These are phyloP conservation scores for Helogale parvula DNA, from an alignment of 2,113 vertebrate genomes.

Conservation along the genomic window DNA sequence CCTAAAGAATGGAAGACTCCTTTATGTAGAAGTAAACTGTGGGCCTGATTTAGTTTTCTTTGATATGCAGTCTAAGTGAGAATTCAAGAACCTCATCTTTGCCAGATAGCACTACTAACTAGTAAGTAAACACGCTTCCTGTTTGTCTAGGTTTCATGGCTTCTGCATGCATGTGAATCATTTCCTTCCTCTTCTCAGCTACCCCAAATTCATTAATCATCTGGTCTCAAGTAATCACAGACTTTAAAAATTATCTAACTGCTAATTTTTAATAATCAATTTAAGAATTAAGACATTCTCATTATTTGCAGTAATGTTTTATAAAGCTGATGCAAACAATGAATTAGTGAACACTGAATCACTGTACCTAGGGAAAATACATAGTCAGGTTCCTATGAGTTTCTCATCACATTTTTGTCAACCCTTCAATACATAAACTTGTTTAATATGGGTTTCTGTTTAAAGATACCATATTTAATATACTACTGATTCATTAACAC, in stretches of 20 bases:
- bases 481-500: neutral
- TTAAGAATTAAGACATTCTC: neutral
- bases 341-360: neutral
- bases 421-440: neutral
- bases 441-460: neutral
- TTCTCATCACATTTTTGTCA: constrained; percentile 13
- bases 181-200: constrained; percentile 49
- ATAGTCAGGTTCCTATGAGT: neutral
- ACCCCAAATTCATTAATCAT: neutral
- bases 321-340: neutral
- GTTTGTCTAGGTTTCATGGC: constrained; percentile 9
- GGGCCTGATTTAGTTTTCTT: constrained; percentile 4
- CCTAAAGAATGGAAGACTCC: neutral
- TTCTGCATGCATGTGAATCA: neutral
- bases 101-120: neutral
- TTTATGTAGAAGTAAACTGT: neutral
- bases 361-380: neutral
- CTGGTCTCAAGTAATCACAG: neutral
- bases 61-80: neutral
- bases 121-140: constrained; percentile 12
- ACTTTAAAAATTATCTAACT: neutral
- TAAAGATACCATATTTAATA: neutral
- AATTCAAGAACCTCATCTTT: neutral
- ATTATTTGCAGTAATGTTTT: neutral
- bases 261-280: constrained; percentile 25